These are phyloP conservation scores for Labroides dimidiatus DNA, from an alignment of 2,797 vertebrate species.

Conservation along the genomic window DNA sequence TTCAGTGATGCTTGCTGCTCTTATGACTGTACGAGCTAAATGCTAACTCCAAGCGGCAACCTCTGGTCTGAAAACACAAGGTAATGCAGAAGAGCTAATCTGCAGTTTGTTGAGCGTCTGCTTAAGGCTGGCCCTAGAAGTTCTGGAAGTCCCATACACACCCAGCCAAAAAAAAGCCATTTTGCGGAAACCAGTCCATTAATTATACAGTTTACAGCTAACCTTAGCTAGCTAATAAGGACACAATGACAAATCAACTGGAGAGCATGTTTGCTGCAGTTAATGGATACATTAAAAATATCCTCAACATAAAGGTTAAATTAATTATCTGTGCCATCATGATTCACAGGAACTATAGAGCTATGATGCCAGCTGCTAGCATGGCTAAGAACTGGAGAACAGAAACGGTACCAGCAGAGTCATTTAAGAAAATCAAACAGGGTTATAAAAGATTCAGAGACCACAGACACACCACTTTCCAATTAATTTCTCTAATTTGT, in stretches of 20 bases:
- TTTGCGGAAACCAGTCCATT: too few relatives aligned
- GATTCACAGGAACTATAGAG: background rate
- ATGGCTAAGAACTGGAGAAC: background rate
- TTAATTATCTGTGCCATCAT: background rate
- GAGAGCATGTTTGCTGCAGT: too few relatives aligned
- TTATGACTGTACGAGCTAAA: background rate
- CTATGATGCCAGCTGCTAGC: background rate
- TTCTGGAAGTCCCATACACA: too few relatives aligned
- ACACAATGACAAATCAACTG: background rate
- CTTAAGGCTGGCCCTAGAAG: too few relatives aligned
- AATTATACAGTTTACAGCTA: too few relatives aligned
- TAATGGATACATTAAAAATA: background rate
- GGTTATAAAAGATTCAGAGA: background rate
- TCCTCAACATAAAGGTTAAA: background rate
- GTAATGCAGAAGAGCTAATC: too few relatives aligned
- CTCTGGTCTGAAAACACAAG: too few relatives aligned
- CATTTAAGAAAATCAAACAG: slow-evolving; percentile 3
- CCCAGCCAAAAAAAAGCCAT: too few relatives aligned
- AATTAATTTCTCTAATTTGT: slow-evolving; percentile 4
- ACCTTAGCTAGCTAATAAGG: background rate
- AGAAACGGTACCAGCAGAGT: background rate
- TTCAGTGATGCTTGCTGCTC: background rate
- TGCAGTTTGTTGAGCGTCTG: too few relatives aligned
- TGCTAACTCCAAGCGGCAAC: too few relatives aligned
- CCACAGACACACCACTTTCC: background rate